Base-by-base conservation (phyloP, 2,888 invertebrate species). In the Yponomeuta plumbellus region DNA sequence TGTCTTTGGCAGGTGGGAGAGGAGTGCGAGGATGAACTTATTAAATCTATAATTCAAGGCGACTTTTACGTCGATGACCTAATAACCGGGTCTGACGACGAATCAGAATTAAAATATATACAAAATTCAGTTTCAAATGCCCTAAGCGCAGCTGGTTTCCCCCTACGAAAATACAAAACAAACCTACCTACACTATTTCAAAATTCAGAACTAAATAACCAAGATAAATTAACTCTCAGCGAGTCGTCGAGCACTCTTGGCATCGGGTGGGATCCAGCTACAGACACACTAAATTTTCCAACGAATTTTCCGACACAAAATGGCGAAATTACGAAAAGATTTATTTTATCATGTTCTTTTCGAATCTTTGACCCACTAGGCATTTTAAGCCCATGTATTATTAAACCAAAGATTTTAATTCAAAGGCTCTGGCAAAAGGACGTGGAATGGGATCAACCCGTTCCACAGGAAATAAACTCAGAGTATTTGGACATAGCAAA, bases 341-440 rank as follows among this genome's bases (percentile, higher is more conserved):
- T 20, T 20, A 66, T 66, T 61, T 44, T 66, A 11, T 61, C 66
- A 11, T 10, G 20, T 20, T 56, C 61, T 5, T 61, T 22, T 40
- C 23, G 23, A 22, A 40, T 61, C 11, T 66, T 39, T 57, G 66
- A 66, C 40, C 66, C 66, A 11, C 20, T 61, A 26, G 66, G 66
- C 8, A 17, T 66, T 3, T 11, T 40, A n/a, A 21, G 44, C 26
- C 23, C 61, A 11, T 22, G 20, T n/a, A 61, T 21, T 23, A 44
- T 62, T 20, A 40, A 23, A 22, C 23, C 56, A 56, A 66, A 66
- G 22, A 44, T 66, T 20, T 20, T 66, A 26, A 62, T 66, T 17
- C 66, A 66, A 52, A 44, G n/a, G 26, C 40, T 66, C 13, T 66
- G 66, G 44, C 8, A 20, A 22, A 21, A 61, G 17, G 21, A 11